Conservation (phyloP, 2,888 invertebrate genomes). For the Phengaris alcon region DNA sequence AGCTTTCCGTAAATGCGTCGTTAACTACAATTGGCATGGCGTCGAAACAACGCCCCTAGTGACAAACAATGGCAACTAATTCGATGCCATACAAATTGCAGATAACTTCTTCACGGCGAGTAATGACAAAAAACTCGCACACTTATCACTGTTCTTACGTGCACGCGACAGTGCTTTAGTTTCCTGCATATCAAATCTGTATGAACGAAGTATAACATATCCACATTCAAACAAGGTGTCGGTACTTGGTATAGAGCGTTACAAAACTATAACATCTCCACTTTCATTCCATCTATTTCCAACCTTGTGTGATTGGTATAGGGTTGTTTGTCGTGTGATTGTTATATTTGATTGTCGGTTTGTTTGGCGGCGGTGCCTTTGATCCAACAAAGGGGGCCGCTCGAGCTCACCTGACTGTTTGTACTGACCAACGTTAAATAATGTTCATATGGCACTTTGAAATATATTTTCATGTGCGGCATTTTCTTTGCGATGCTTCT, state of each 20-base stretch:
- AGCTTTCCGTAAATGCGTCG: too few species aligned
- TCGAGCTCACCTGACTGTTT: conserved; percentile 74
- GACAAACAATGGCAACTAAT: too few species aligned
- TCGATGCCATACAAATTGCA: too few species aligned
- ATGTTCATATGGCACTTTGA: conserved; percentile 32
- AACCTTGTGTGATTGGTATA: not conserved
- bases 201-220: conserved; percentile 5
- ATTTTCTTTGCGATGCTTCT: conserved; percentile 11
- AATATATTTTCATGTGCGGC: conserved; percentile 8
- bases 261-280: conserved; percentile 28
- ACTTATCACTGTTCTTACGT: not conserved
- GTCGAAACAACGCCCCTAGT: too few species aligned
- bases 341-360: conserved; percentile 38
- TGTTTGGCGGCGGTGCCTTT: conserved; percentile 67
- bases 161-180: not conserved
- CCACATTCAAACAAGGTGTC: conserved; percentile 19
- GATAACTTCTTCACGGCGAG: too few species aligned
- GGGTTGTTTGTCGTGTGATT: conserved; percentile 24
- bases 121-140: too few species aligned
- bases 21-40: too few species aligned
- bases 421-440: conserved; percentile 34
- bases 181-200: not conserved
- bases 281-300: not conserved
- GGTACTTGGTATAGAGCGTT: conserved; percentile 11
- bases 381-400: conserved; percentile 73